Conservation (phyloP, 2,888 invertebrate genomes). For the Schizotus pectinicornis region DNA sequence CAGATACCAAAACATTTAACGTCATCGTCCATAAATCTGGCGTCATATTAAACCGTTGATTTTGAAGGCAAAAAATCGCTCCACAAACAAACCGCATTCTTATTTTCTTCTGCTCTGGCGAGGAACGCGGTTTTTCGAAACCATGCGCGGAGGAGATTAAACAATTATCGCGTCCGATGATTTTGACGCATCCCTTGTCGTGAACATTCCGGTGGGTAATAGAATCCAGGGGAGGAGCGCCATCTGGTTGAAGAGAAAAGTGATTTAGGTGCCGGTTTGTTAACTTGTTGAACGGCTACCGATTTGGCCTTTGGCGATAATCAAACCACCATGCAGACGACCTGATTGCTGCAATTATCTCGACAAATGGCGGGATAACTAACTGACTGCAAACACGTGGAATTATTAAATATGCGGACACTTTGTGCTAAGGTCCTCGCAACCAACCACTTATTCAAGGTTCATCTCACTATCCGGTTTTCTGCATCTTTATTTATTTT, state of each 20-base stretch:
- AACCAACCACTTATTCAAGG: not conserved
- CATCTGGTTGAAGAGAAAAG: not conserved
- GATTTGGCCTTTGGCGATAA: conserved; percentile 27
- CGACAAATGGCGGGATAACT: too few relatives aligned
- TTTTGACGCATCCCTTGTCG: not conserved
- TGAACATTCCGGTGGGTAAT: not conserved
- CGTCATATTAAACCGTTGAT: conserved; percentile 24
- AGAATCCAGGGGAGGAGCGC: too few relatives aligned
- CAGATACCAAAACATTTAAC: not conserved
- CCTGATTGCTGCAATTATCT: conserved; percentile 21
- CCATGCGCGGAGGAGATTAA: not conserved
- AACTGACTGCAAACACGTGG: not conserved
- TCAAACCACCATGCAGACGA: conserved; percentile 24
- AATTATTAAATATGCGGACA: not conserved
- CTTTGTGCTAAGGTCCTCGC: not conserved
- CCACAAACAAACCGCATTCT: too few relatives aligned
- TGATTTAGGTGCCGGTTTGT: conserved; percentile 17
- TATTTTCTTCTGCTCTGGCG: too few relatives aligned
- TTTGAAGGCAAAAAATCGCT: conserved; percentile 5
- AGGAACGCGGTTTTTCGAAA: too few relatives aligned
- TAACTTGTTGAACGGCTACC: conserved; percentile 20
- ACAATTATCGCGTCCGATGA: conserved; percentile 2
- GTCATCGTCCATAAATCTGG: conserved; percentile 19
- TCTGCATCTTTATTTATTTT: not conserved
- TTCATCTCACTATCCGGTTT: not conserved